Evolutionary conservation across 2,888 invertebrate genomes (phyloP), one percentile per base, ranked within the genome.

Genomic region (Tipula helvola): DNA sequence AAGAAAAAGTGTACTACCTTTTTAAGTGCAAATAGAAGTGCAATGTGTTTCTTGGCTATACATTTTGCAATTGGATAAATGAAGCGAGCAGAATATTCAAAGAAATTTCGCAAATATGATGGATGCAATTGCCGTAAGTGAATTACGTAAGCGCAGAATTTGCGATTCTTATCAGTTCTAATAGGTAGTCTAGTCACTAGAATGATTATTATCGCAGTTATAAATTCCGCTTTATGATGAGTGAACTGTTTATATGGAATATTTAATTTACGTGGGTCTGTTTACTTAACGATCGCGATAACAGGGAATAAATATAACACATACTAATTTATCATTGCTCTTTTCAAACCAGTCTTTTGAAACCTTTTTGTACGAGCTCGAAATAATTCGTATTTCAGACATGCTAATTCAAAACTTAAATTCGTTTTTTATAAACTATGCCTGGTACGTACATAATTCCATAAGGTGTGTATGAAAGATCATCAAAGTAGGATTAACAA

Each of bases 91-190:
- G 52, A 16, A 57, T 57, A 36, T 3, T 10, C 36, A 83, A 36
- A 83, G 0, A 83, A 83, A 83, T 36, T 57, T 16, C 12, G 12
- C 83, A 83, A 83, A 83, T n/a, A 83, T 83, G 83, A 91, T 91
- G 91, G 91, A 91, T 90, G 91, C 91, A 88, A 91, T 91, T 89
- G 91, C 91, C 91, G 91, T 91, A 90, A 90, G 91, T 89, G 42
- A 83, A 10, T 44, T 10, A 36, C 36, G 36, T 36, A 5, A 10
- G 10, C 10, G 10, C 12, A 44, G 28, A 44, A 10, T 5, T 3
- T 10, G 44, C 44, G 44, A 44, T 44, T 44, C 44, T 41, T 41
- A 10, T 44, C 44, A 44, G 10, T 44, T 12, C 8, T 44, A 44
- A 44, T 44, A 39, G 44, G 12, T 44, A 44, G 44, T 44, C 44